phyloP scores from a whole-genome alignment of 2,888 invertebrate genomes.

The Yponomeuta sedellus region DNA sequence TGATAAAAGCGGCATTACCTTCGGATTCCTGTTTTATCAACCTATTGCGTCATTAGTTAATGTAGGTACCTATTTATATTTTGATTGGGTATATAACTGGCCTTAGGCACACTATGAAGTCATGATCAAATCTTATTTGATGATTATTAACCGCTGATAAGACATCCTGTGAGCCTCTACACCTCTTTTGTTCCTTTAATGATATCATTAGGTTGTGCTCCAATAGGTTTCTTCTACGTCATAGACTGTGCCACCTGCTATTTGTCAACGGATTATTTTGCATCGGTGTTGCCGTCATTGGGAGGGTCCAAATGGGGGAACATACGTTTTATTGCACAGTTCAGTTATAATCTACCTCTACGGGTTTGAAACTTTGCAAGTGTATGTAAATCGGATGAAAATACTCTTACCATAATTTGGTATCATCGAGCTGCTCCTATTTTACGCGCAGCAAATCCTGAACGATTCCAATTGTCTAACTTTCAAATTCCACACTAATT shows the following conservation, averaged over 20 bases:
- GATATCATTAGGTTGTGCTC: too few relatives aligned
- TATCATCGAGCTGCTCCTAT: too few relatives aligned
- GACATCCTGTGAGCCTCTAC: slow-evolving; percentile 3
- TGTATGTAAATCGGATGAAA: too few relatives aligned
- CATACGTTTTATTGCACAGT: too few relatives aligned
- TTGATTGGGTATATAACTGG: neutral
- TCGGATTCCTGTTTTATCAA: slow-evolving; percentile 3
- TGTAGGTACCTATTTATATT: neutral
- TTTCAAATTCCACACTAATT: too few relatives aligned
- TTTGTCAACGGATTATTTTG: neutral
- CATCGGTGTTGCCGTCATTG: neutral
- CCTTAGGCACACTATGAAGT: slow-evolving; percentile 42
- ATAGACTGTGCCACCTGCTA: neutral
- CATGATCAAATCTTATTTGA: slow-evolving; percentile 39
- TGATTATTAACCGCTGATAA: slow-evolving; percentile 15
- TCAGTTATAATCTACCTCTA: too few relatives aligned
- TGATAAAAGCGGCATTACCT: neutral
- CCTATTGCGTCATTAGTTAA: neutral
- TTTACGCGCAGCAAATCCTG: too few relatives aligned
- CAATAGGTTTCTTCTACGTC: neutral
- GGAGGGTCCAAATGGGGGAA: too few relatives aligned
- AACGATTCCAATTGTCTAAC: too few relatives aligned
- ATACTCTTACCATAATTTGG: too few relatives aligned
- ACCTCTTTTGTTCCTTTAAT: neutral
- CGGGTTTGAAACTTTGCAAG: too few relatives aligned